These are phyloP conservation scores for Stenotaenia linearis DNA, from an alignment of 2,888 invertebrate species.

Conservation along the genomic window DNA sequence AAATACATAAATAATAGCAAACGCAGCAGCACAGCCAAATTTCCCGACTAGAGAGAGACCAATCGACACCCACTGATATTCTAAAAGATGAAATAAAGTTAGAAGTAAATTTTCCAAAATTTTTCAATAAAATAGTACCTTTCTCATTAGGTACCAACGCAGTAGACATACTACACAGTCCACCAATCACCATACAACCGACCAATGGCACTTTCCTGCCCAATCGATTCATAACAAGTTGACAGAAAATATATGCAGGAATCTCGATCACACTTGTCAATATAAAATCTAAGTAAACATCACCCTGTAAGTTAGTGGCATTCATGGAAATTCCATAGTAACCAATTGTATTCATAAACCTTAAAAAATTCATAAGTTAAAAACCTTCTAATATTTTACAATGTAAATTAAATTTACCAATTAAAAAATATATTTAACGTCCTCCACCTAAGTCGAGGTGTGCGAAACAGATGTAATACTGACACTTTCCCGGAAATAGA, in stretches of 20 bases:
- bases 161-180: background rate
- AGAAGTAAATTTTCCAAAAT: no score
- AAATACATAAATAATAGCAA: slow-evolving; percentile 79
- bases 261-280: slow-evolving; percentile 36
- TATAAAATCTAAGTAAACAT: slow-evolving; percentile 36
- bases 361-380: background rate
- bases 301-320: slow-evolving; percentile 37
- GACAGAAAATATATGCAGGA: slow-evolving; percentile 37
- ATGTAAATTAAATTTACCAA: slow-evolving; percentile 28
- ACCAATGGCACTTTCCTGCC: slow-evolving; percentile 34
- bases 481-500: background rate
- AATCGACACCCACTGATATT: slow-evolving; percentile 32
- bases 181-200: slow-evolving; percentile 34
- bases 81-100: background rate
- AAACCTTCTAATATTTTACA: background rate
- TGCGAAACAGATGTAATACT: slow-evolving; percentile 33
- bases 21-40: slow-evolving; percentile 73
- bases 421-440: slow-evolving; percentile 34
- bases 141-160: slow-evolving; percentile 16
- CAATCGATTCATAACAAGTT: slow-evolving; percentile 33
- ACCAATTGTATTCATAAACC: slow-evolving; percentile 35
- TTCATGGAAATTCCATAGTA: slow-evolving; percentile 39
- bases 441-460: slow-evolving; percentile 30
- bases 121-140: no score
- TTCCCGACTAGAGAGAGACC: slow-evolving; percentile 67